Percentiles rank a stretch among this genome's conserved stretches.
Conservation (phyloP, 2,797 vertebrate species). For the Natrix natrix region DNA sequence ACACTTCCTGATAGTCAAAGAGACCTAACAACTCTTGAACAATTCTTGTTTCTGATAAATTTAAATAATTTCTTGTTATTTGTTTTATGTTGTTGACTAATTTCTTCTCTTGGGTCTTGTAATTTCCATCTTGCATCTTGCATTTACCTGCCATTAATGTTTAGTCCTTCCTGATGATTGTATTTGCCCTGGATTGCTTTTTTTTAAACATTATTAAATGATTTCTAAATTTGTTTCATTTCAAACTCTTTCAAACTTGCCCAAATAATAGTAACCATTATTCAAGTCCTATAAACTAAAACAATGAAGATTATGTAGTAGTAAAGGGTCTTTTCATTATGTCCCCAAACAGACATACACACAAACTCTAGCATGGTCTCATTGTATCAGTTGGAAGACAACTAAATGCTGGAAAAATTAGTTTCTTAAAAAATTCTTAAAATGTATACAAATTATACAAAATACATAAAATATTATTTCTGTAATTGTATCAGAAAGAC, state of each 20-base stretch:
- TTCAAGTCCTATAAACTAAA: neutral
- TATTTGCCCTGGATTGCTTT: neutral
- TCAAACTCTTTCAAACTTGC: neutral
- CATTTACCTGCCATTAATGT: slow-evolving; percentile 27
- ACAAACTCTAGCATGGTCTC: neutral
- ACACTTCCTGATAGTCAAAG: slow-evolving; percentile 17
- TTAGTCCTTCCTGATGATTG: slow-evolving; percentile 10
- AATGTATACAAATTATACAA: neutral
- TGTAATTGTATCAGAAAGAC: neutral
- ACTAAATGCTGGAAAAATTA: neutral
- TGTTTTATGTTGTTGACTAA: slow-evolving; percentile 26
- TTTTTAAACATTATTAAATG: neutral
- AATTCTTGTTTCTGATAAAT: slow-evolving; percentile 26
- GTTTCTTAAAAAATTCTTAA: neutral
- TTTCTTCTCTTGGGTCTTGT: slow-evolving; percentile 14
- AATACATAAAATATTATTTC: neutral
- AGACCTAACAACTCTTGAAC: neutral
- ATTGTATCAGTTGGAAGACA: neutral
- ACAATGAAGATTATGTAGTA: neutral
- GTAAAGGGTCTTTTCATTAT: neutral
- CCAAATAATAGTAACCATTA: neutral
- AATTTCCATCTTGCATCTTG: slow-evolving; percentile 1
- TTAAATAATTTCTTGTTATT: slow-evolving; percentile 29
- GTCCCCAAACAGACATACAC: no score
- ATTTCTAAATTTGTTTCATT: neutral